Evolutionary conservation across 2,113 vertebrate genomes (phyloP).

Genomic region (Hippolais icterina): DNA sequence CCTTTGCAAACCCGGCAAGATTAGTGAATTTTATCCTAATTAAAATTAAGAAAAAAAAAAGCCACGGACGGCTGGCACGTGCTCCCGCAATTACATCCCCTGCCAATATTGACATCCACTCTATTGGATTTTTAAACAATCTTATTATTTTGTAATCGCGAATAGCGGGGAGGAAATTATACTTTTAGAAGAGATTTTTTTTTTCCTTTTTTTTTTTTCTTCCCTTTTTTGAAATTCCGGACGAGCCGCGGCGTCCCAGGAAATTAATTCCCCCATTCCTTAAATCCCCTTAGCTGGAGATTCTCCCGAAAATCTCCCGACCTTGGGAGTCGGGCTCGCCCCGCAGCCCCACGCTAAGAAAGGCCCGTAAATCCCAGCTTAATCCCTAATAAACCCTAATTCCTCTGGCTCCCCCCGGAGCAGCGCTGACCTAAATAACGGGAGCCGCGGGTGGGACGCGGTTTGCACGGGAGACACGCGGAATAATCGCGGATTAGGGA

Average conservation of each 20-base stretch:
- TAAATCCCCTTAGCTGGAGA: slow-evolving; percentile 3
- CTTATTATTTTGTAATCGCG: slow-evolving; percentile 70
- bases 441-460: too few relatives aligned
- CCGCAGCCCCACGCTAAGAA: neutral
- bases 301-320: neutral
- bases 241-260: neutral
- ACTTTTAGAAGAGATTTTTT: slow-evolving; percentile 29
- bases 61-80: slow-evolving; percentile 44
- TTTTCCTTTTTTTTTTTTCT: too few relatives aligned
- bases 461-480: neutral
- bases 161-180: slow-evolving; percentile 60
- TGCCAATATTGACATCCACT: slow-evolving; percentile 68
- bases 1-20: slow-evolving; percentile 69
- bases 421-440: slow-evolving; percentile 34
- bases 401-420: neutral
- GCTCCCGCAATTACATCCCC: neutral
- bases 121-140: slow-evolving; percentile 67
- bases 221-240: neutral
- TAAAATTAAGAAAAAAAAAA: slow-evolving; percentile 69
- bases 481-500: neutral
- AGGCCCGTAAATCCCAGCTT: neutral
- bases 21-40: slow-evolving; percentile 75
- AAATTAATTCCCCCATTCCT: slow-evolving; percentile 21
- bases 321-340: neutral
- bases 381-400: slow-evolving; percentile 21